Conservation (phyloP, 2,888 invertebrate genomes). For the Drosophila antonietae region DNA sequence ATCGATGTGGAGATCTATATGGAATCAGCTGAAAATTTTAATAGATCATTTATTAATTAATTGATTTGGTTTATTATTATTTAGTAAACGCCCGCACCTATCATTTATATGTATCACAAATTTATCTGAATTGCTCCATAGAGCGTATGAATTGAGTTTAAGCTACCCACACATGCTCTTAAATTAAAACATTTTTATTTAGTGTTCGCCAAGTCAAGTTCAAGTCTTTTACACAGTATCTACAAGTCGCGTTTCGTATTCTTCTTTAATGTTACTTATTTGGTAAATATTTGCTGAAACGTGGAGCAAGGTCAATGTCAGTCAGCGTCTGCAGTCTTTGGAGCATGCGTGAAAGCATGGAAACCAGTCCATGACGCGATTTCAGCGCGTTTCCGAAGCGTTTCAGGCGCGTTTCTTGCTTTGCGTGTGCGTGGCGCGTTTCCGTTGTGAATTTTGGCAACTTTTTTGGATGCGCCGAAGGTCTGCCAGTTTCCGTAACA, state of each 20-base stretch:
- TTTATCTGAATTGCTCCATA: too few species aligned
- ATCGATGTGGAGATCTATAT: too few species aligned
- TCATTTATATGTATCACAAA: too few species aligned
- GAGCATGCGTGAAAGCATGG: conserved; percentile 55
- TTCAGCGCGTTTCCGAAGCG: conserved; percentile 9
- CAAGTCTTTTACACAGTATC: not conserved
- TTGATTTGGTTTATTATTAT: too few species aligned
- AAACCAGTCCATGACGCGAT: conserved; percentile 69
- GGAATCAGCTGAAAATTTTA: too few species aligned
- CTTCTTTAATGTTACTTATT: conserved; percentile 2
- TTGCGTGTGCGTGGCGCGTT: conserved; percentile 15
- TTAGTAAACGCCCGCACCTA: too few species aligned
- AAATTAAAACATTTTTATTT: not conserved
- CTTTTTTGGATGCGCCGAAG: conserved; percentile 51
- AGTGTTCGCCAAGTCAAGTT: not conserved
- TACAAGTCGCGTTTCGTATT: not conserved
- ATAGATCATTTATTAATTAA: too few species aligned
- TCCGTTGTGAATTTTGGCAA: conserved; percentile 16
- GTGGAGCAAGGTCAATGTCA: conserved; percentile 74
- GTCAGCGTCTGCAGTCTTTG: conserved; percentile 28
- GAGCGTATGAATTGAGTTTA: not conserved
- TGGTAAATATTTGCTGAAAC: conserved; percentile 39
- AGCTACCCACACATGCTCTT: not conserved
- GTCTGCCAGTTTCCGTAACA: conserved; percentile 63
- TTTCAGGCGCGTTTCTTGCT: not conserved